These are phyloP conservation scores for Acrobeloides nanus DNA, from an alignment of 2,888 invertebrate genomes.

Conservation along the genomic window DNA sequence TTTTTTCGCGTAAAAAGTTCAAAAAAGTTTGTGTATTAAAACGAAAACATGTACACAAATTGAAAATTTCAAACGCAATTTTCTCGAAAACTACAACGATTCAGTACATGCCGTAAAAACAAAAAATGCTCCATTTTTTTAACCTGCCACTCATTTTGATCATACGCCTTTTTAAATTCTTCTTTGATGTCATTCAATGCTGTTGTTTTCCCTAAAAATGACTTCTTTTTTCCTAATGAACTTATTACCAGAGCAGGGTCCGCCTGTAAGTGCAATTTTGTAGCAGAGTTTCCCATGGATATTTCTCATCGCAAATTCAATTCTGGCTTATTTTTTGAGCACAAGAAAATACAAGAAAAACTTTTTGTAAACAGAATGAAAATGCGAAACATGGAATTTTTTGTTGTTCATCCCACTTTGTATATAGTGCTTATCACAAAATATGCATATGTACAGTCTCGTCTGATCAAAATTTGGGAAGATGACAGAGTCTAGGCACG, in stretches of 20 bases:
- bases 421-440: too few relatives aligned
- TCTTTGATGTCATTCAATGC: conserved; percentile 10
- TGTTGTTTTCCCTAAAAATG: conserved; percentile 25
- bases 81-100: too few relatives aligned
- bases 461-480: too few relatives aligned
- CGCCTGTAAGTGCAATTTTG: conserved; percentile 28
- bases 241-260: conserved; percentile 22
- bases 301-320: conserved; percentile 12
- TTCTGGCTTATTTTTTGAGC: conserved; percentile 1
- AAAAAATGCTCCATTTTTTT: too few relatives aligned
- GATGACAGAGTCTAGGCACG: too few relatives aligned
- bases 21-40: too few relatives aligned
- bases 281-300: conserved; percentile 13
- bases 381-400: too few relatives aligned
- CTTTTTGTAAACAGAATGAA: background rate
- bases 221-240: conserved; percentile 3
- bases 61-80: too few relatives aligned
- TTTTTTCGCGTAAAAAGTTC: background rate
- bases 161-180: conserved; percentile 12
- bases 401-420: too few relatives aligned
- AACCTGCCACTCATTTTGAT: conserved; percentile 20
- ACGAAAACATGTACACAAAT: too few relatives aligned
- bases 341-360: background rate
- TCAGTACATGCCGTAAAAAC: too few relatives aligned
- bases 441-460: too few relatives aligned